phyloP scores from a whole-genome alignment of 2,797 vertebrate genomes.

The Salarias fasciatus region DNA sequence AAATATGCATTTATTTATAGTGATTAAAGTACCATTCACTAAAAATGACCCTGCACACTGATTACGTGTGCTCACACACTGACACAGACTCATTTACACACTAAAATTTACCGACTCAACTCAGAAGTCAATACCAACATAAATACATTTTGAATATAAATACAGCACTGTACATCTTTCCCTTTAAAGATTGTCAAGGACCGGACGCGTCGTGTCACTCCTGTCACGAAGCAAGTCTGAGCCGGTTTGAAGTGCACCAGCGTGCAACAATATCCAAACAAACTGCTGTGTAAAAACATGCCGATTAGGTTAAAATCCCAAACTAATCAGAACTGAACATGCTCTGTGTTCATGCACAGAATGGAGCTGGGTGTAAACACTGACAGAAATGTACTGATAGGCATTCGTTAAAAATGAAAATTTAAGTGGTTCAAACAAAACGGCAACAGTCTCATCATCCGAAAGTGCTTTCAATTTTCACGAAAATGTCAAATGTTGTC shows the following conservation, averaged over 20 bases:
- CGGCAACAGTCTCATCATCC: not conserved
- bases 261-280: conserved; percentile 3
- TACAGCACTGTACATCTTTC: conserved; percentile 60
- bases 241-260: not conserved
- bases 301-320: conserved; percentile 29
- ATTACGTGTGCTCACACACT: conserved; percentile 32
- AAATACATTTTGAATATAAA: conserved; percentile 67
- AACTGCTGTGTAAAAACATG: conserved; percentile 13
- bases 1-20: conserved; percentile 81
- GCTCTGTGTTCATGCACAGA: conserved; percentile 30
- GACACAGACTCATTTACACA: conserved; percentile 33
- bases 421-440: conserved; percentile 55
- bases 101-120: conserved; percentile 15
- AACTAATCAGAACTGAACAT: conserved; percentile 23
- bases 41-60: conserved; percentile 40
- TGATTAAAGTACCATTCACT: conserved; percentile 66
- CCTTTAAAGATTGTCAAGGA: conserved; percentile 54
- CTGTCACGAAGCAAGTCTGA: conserved; percentile 11
- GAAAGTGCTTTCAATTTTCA: conserved; percentile 37
- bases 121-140: conserved; percentile 47
- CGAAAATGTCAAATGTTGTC: not conserved
- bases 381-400: conserved; percentile 7
- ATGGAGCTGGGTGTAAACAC: conserved; percentile 36
- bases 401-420: too few species aligned
- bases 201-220: conserved; percentile 7